A percentile compares a stretch with the other conserved stretches of the same genome.
phyloP scores from a whole-genome alignment of 2,888 invertebrate genomes.

The Protophormia terraenovae region DNA sequence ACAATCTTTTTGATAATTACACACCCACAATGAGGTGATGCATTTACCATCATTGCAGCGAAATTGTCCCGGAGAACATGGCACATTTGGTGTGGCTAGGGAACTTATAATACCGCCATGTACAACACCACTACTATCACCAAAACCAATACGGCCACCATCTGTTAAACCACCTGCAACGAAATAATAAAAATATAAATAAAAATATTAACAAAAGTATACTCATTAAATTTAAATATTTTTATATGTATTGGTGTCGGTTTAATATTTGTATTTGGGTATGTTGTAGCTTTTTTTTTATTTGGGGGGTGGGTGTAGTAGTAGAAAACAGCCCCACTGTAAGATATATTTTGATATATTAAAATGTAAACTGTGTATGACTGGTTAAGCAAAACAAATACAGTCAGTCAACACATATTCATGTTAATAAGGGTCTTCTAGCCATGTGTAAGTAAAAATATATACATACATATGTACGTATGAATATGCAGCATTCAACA shows the following conservation, averaged over 20 bases:
- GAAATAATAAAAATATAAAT: not conserved
- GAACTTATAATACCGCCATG: constrained; percentile 68
- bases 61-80: constrained; percentile 90
- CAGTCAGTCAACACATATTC: not conserved
- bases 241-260: not conserved
- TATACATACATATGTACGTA: not conserved
- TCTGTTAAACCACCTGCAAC: constrained; percentile 68
- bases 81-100: constrained; percentile 75
- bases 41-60: constrained; percentile 93
- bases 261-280: no score
- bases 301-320: no score
- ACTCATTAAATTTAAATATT: not conserved
- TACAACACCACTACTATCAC: constrained; percentile 69
- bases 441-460: no score
- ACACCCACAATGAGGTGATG: constrained; percentile 92
- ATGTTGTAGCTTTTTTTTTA: no score
- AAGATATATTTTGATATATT: constrained; percentile 36
- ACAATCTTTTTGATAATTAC: constrained; percentile 97
- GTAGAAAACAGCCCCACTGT: not conserved
- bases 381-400: constrained; percentile 24
- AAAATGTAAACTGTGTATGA: constrained; percentile 32
- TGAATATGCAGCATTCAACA: not conserved
- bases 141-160: constrained; percentile 74
- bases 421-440: not conserved
- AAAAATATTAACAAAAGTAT: not conserved